Percentiles rank a stretch among this genome's conserved stretches.
Evolutionary conservation across 2,113 vertebrate species (phyloP).

Genomic region (Neomonachus schauinslandi): DNA sequence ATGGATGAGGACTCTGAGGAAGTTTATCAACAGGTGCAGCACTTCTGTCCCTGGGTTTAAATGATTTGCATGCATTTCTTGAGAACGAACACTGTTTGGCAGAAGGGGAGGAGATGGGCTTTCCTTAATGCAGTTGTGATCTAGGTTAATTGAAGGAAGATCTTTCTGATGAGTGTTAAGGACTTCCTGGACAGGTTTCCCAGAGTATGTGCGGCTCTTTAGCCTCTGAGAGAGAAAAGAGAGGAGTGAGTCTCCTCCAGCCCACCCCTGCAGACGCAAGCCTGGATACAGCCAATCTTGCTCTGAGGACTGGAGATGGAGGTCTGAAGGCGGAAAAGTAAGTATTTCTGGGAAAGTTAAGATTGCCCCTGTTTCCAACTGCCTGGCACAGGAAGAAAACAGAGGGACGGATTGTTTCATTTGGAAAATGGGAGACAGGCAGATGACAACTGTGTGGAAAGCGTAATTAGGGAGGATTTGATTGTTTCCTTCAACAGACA

Average conservation of each 20-base stretch:
- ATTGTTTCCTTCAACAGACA: not conserved
- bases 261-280: not conserved
- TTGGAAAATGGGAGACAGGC: conserved; percentile 18
- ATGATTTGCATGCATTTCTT: not conserved
- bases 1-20: not conserved
- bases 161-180: not conserved
- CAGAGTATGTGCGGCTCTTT: not conserved
- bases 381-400: not conserved
- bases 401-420: conserved; percentile 51
- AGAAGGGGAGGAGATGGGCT: not conserved
- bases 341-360: conserved; percentile 3
- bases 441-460: conserved; percentile 43
- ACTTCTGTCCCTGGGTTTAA: not conserved
- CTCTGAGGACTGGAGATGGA: not conserved
- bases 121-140: not conserved
- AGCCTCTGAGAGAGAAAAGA: not conserved
- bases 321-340: not conserved
- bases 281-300: not conserved
- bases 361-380: conserved; percentile 11
- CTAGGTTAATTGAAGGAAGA: not conserved
- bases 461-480: conserved; percentile 23
- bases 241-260: not conserved
- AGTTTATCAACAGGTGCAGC: not conserved
- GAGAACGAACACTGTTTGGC: not conserved
- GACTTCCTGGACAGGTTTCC: not conserved